Percentiles rank a stretch among this genome's conserved stretches.
Evolutionary conservation across 2,797 vertebrate species (phyloP).

Genomic region (Apodemus agrarius): DNA sequence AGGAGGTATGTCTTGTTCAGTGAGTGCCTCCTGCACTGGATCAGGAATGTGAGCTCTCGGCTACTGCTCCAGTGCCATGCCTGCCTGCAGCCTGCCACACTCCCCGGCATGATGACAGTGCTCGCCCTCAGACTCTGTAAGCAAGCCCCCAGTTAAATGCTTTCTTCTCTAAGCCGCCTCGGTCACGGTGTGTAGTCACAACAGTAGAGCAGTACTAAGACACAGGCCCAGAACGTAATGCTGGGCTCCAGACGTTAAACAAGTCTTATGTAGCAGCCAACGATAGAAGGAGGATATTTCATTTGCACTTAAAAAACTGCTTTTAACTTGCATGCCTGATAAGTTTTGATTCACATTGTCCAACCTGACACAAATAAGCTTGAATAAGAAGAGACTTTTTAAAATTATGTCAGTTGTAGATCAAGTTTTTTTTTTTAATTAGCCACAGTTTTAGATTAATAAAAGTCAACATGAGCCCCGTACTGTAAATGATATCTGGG

Average conservation of each 20-base stretch:
- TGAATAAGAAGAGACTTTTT: not conserved
- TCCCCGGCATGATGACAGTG: too few species aligned
- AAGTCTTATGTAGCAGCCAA: not conserved
- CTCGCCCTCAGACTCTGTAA: too few species aligned
- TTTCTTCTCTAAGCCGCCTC: not conserved
- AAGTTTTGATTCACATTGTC: constrained; percentile 35
- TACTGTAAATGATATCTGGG: not conserved
- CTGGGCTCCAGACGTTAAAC: not conserved
- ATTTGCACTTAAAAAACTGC: not conserved
- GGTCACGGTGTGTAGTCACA: not conserved
- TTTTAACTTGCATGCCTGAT: constrained; percentile 5
- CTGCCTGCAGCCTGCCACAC: too few species aligned
- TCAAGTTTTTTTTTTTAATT: constrained; percentile 3
- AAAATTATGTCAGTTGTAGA: not conserved
- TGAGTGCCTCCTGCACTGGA: not conserved
- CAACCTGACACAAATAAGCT: not conserved
- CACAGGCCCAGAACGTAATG: not conserved
- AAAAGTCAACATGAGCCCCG: not conserved
- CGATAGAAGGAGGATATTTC: constrained; percentile 4
- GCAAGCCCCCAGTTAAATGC: not conserved
- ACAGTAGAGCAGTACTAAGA: not conserved
- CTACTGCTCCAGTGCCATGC: not conserved
- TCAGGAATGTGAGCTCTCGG: not conserved
- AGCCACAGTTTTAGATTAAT: constrained; percentile 2
- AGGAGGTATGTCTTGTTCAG: not conserved